Conservation (phyloP, 2,113 vertebrate genomes). For the Oncorhynchus kisutch region DNA sequence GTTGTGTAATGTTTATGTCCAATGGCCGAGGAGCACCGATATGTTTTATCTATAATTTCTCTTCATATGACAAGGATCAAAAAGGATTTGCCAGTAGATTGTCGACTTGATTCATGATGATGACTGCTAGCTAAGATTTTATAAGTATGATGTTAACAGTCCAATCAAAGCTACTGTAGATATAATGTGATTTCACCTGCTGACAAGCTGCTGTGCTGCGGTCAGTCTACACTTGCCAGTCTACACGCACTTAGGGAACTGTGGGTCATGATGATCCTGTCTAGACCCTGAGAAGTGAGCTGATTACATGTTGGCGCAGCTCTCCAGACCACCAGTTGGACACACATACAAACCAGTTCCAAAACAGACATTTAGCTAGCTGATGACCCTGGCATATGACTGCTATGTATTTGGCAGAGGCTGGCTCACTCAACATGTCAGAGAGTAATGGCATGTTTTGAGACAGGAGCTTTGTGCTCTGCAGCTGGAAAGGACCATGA, state of each 20-base stretch:
- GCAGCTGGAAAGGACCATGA: background rate
- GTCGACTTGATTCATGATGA: too few species aligned
- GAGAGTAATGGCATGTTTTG: background rate
- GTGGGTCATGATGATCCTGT: background rate
- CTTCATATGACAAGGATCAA: too few species aligned
- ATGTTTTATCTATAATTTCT: too few species aligned
- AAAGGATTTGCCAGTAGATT: too few species aligned
- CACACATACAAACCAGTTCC: background rate
- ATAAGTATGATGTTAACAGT: too few species aligned
- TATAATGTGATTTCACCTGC: background rate
- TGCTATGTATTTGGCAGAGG: background rate
- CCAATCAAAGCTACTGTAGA: too few species aligned
- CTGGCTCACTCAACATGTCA: too few species aligned
- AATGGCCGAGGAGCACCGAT: too few species aligned
- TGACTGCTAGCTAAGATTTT: too few species aligned
- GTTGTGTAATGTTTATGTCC: too few species aligned
- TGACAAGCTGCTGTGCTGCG: background rate
- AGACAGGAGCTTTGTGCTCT: background rate
- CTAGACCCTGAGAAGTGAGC: constrained; percentile 24
- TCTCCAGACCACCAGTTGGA: background rate
- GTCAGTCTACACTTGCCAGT: background rate
- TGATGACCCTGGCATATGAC: background rate
- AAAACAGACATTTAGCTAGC: constrained; percentile 18
- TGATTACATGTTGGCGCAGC: constrained; percentile 8
- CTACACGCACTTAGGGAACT: too few species aligned